Percentiles rank a stretch among this genome's conserved stretches.
These are phyloP conservation scores for Leuctra nigra DNA, from an alignment of 2,888 invertebrate species.

Conservation along the genomic window DNA sequence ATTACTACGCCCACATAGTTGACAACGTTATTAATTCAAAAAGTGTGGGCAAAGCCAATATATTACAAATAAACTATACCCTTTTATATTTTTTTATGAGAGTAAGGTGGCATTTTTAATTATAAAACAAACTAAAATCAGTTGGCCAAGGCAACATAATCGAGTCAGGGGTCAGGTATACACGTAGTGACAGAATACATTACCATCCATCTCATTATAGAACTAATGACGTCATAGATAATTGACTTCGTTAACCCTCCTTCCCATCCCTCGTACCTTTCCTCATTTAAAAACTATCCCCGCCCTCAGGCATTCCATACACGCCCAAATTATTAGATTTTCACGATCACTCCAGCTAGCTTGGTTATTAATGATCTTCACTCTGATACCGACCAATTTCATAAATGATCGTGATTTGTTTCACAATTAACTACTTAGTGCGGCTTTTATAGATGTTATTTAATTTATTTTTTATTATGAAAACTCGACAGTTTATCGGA, in stretches of 20 bases:
- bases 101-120: background rate
- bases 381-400: constrained; percentile 22
- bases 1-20: no score
- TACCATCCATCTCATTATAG: constrained; percentile 4
- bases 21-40: no score
- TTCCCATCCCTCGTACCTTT: background rate
- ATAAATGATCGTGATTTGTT: constrained; percentile 24
- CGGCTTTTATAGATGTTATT: constrained; percentile 16
- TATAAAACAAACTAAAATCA: background rate
- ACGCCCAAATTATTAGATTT: constrained; percentile 17
- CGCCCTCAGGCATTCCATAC: constrained; percentile 11
- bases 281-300: background rate
- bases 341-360: background rate
- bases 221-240: constrained; percentile 19
- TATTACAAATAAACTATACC: background rate
- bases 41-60: no score
- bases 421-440: constrained; percentile 24
- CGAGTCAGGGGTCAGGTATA: background rate
- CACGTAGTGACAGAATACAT: constrained; percentile 1
- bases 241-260: constrained; percentile 9
- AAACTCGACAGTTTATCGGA: no score
- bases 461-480: no score
- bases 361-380: constrained; percentile 23
- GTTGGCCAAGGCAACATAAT: background rate
- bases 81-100: no score